A percentile compares a stretch with the other conserved stretches of the same genome.
These are phyloP conservation scores for Podotricha telesiphe DNA, from an alignment of 2,888 invertebrate species.

Conservation along the genomic window DNA sequence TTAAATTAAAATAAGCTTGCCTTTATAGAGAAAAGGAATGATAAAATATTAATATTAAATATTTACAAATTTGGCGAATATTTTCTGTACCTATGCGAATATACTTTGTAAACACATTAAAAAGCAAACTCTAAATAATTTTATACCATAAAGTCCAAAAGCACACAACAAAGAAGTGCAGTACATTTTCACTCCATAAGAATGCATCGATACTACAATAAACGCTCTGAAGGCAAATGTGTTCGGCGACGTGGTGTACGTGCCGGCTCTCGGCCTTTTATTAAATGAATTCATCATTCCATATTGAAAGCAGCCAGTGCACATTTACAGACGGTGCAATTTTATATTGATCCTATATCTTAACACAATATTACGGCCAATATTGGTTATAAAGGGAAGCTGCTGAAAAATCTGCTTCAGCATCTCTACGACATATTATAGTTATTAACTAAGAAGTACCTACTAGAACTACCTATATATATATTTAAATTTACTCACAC, in stretches of 20 bases:
- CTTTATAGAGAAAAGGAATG: too few species aligned
- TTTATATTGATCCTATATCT: slow-evolving; percentile 15
- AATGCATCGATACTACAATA: slow-evolving; percentile 29
- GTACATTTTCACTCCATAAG: slow-evolving; percentile 19
- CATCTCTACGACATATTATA: too few species aligned
- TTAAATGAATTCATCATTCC: slow-evolving; percentile 66
- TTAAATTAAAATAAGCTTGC: too few species aligned
- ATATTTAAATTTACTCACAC: too few species aligned
- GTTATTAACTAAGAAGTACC: too few species aligned
- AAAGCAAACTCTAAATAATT: not conserved
- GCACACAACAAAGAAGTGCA: not conserved
- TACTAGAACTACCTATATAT: too few species aligned
- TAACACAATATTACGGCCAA: not conserved
- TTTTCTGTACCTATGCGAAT: not conserved
- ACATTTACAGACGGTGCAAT: slow-evolving; percentile 33
- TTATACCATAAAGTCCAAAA: not conserved
- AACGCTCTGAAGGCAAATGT: slow-evolving; percentile 29
- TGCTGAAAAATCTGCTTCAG: not conserved
- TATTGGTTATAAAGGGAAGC: not conserved
- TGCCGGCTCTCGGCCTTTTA: slow-evolving; percentile 52
- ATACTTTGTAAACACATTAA: not conserved
- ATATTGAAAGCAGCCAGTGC: slow-evolving; percentile 44
- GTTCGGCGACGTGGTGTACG: slow-evolving; percentile 34
- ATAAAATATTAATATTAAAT: too few species aligned
- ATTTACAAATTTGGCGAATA: not conserved